Percentiles rank a stretch among this genome's conserved stretches.
phyloP scores from a whole-genome alignment of 2,888 invertebrate genomes.

The Allophyes oxyacanthae region DNA sequence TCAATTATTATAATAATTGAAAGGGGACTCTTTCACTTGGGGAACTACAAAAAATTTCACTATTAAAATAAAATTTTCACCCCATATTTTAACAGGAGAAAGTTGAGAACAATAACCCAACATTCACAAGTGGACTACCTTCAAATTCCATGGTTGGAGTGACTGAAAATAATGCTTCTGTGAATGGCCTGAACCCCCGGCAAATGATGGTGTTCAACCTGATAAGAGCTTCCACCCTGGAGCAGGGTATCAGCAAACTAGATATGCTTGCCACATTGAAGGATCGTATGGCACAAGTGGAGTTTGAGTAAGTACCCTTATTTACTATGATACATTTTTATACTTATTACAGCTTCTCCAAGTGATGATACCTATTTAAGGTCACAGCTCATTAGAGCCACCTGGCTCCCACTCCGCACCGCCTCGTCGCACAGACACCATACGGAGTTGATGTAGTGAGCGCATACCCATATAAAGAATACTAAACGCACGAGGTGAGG shows the following conservation, averaged over 20 bases:
- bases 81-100: conserved; percentile 70
- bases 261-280: conserved; percentile 83
- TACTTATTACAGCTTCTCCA: neutral
- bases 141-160: conserved; percentile 84
- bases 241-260: conserved; percentile 85
- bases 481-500: no score
- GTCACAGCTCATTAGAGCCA: no score
- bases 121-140: conserved; percentile 73
- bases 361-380: no score
- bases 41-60: no score
- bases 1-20: no score
- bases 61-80: neutral
- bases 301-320: conserved; percentile 81
- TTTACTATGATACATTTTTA: conserved; percentile 1
- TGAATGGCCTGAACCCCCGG: conserved; percentile 82
- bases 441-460: no score
- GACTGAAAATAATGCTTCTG: conserved; percentile 69
- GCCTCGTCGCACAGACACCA: no score
- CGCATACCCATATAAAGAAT: no score
- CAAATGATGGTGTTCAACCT: conserved; percentile 86
- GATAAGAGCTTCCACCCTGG: conserved; percentile 80
- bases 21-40: no score
- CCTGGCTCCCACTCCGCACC: no score
- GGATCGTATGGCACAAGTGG: conserved; percentile 81
- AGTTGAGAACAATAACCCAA: conserved; percentile 66